Percentiles rank a stretch among this genome's conserved stretches.
phyloP scores from a whole-genome alignment of 2,888 invertebrate genomes.

The Pterobdella sp. region DNA sequence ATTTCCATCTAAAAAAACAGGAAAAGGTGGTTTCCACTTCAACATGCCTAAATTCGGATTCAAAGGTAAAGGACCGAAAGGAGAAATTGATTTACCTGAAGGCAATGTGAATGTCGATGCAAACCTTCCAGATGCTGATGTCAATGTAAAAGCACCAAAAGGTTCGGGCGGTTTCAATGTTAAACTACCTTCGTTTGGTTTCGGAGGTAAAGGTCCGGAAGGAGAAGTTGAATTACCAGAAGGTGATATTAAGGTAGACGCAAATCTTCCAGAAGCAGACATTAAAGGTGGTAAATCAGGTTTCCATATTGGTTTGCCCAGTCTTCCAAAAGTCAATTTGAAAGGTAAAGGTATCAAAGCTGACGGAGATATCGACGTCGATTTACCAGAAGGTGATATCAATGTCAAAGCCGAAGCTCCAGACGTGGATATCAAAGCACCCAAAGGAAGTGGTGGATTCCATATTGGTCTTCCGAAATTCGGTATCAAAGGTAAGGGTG shows the following conservation, averaged over 20 bases:
- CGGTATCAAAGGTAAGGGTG: constrained; percentile 25
- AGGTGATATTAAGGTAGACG: constrained; percentile 12
- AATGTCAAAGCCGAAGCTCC: constrained; percentile 22
- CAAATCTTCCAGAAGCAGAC: constrained; percentile 21
- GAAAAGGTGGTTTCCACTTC: constrained; percentile 26
- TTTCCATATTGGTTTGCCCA: constrained; percentile 25
- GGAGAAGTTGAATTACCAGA: constrained; percentile 14
- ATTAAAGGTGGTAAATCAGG: constrained; percentile 16
- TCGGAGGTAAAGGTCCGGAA: neutral
- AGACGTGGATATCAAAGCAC: constrained; percentile 24
- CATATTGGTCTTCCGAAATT: constrained; percentile 20
- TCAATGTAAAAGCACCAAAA: constrained; percentile 27
- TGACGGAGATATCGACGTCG: constrained; percentile 28
- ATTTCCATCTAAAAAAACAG: neutral
- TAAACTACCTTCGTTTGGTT: neutral
- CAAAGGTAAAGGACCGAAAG: constrained; percentile 14
- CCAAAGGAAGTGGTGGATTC: constrained; percentile 27
- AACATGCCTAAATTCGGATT: constrained; percentile 22
- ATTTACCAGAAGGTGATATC: constrained; percentile 26
- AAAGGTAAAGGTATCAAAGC: constrained; percentile 27
- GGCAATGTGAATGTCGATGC: constrained; percentile 22
- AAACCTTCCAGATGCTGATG: constrained; percentile 28
- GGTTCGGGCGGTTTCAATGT: constrained; percentile 26
- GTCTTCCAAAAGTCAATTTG: constrained; percentile 17
- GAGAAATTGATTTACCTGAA: constrained; percentile 25